A percentile compares a stretch with the other conserved stretches of the same genome.
phyloP scores from a whole-genome alignment of 2,113 vertebrate species.

The Paralichthys olivaceus region DNA sequence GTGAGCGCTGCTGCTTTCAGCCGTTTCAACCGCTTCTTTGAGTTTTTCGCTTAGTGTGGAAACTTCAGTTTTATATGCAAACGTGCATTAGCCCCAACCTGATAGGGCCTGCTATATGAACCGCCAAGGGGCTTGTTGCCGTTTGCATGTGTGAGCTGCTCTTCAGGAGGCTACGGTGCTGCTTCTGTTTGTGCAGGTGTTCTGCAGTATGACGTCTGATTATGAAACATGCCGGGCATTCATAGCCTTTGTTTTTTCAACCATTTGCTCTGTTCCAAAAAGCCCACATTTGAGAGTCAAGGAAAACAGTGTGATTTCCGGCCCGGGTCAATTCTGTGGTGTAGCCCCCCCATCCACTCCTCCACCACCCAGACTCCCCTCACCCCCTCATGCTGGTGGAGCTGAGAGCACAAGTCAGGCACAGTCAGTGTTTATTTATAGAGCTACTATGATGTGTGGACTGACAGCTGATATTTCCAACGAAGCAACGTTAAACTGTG shows the following conservation, averaged over 20 bases:
- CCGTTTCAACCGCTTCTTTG: constrained; percentile 8
- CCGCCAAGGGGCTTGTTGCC: constrained; percentile 13
- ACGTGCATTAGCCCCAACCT: not conserved
- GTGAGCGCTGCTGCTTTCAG: constrained; percentile 4
- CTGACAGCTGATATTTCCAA: constrained; percentile 65
- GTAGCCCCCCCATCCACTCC: not conserved
- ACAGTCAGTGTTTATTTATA: constrained; percentile 68
- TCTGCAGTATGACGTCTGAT: constrained; percentile 72
- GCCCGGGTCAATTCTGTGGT: constrained; percentile 51
- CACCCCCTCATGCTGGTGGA: constrained; percentile 10
- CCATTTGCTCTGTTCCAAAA: constrained; percentile 57
- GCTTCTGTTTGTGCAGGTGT: constrained; percentile 82
- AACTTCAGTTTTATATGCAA: constrained; percentile 35
- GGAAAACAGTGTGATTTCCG: constrained; percentile 77
- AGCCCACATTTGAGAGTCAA: constrained; percentile 70
- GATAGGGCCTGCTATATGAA: constrained; percentile 1
- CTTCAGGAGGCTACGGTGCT: constrained; percentile 65
- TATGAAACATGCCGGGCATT: constrained; percentile 78
- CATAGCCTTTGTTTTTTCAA: constrained; percentile 75
- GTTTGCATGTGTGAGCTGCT: constrained; percentile 37
- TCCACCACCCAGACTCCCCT: not conserved
- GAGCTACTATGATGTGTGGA: constrained; percentile 59
- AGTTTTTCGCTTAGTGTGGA: constrained; percentile 14
- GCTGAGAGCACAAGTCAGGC: constrained; percentile 37
- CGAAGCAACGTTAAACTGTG: constrained; percentile 12